These are phyloP conservation scores for Cosmopolites sordidus DNA, from an alignment of 2,888 invertebrate genomes.

Conservation along the genomic window DNA sequence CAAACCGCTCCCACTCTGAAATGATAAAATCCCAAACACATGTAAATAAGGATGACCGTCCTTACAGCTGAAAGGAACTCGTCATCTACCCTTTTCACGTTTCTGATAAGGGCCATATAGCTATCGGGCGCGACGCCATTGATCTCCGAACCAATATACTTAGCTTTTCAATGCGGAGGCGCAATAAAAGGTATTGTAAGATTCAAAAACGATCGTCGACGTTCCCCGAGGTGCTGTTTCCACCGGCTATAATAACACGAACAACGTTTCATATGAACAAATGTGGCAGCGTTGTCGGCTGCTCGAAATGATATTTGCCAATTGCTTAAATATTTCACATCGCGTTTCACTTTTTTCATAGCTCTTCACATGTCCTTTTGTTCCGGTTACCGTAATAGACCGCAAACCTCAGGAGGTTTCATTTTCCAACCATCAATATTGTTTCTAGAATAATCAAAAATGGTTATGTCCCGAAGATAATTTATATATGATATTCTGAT, in stretches of 20 bases:
- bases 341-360: conserved; percentile 8
- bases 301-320: conserved; percentile 14
- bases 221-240: conserved; percentile 18
- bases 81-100: conserved; percentile 36
- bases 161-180: conserved; percentile 29
- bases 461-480: no score
- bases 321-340: conserved; percentile 15
- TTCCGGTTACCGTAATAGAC: conserved; percentile 8
- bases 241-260: conserved; percentile 30
- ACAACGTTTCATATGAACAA: conserved; percentile 30
- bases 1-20: conserved; percentile 11
- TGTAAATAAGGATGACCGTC: conserved; percentile 41
- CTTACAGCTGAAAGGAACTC: conserved; percentile 30
- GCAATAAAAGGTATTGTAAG: conserved; percentile 34
- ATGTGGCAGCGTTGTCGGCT: conserved; percentile 21
- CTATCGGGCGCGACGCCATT: conserved; percentile 38
- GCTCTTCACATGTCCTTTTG: conserved; percentile 12
- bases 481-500: no score
- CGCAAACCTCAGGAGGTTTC: not conserved
- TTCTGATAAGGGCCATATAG: conserved; percentile 35
- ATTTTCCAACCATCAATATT: no score
- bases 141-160: conserved; percentile 45
- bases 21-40: conserved; percentile 26
- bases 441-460: no score
- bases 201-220: conserved; percentile 14